phyloP scores from a whole-genome alignment of 2,888 invertebrate species.

The Nephrotoma guestfalica region DNA sequence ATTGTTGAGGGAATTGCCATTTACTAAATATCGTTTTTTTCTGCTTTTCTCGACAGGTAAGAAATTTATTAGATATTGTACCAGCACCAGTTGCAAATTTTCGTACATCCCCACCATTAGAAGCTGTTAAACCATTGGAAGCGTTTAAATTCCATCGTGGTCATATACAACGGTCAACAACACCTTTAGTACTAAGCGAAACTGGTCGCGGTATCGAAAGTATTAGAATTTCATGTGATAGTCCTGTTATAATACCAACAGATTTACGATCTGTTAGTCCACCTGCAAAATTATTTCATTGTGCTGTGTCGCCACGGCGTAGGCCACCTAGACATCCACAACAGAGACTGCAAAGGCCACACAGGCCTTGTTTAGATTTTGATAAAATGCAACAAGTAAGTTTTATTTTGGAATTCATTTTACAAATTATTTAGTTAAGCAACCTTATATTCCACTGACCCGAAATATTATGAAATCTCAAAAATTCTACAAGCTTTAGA shows the following conservation, averaged over 20 bases:
- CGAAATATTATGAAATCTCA: neutral
- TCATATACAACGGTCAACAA: constrained; percentile 26
- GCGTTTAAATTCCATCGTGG: constrained; percentile 60
- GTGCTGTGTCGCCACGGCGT: constrained; percentile 42
- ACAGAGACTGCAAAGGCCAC: constrained; percentile 42
- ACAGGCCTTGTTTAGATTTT: constrained; percentile 84
- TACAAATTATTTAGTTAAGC: neutral
- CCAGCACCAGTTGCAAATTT: constrained; percentile 79
- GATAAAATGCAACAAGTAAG: constrained; percentile 94
- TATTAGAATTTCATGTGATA: constrained; percentile 34
- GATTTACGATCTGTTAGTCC: constrained; percentile 34
- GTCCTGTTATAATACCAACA: constrained; percentile 2
- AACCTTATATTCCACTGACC: too few relatives aligned
- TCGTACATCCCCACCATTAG: constrained; percentile 79
- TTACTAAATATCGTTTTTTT: constrained; percentile 4
- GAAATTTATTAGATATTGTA: constrained; percentile 45
- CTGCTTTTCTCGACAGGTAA: constrained; percentile 32
- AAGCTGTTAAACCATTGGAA: constrained; percentile 77
- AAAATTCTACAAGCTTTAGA: neutral
- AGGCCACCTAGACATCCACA: constrained; percentile 43
- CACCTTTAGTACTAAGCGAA: constrained; percentile 33
- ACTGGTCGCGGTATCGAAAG: constrained; percentile 34
- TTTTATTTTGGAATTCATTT: neutral
- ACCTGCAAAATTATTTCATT: constrained; percentile 39
- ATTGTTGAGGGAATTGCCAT: neutral